Evolutionary conservation across 2,113 vertebrate species (phyloP), one percentile per base, ranked within the genome.

Genomic region (Tiliqua scincoides): DNA sequence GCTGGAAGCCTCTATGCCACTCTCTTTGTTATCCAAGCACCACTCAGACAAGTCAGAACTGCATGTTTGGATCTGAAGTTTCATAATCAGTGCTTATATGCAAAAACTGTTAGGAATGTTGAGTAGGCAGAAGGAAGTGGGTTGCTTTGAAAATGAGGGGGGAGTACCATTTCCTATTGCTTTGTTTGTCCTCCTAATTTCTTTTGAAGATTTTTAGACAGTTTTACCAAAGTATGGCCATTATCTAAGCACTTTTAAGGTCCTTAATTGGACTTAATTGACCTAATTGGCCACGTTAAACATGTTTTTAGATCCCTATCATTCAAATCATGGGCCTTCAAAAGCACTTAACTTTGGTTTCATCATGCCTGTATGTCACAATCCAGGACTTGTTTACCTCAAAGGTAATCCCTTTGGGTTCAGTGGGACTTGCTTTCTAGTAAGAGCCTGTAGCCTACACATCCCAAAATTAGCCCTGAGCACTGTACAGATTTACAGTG

Each of bases 61-160:
- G 77, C 59, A 11, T 82, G 23, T 79, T 74, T 73, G 70, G 14
- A 67, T 37, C 11, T 6, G 3, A 75, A 40, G 5, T 40, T 32
- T 68, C 72, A 32, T 27, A 5, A n/a, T 57, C 30, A 43, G 32
- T 68, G 1, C 82, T 80, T 2, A 9, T 21, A 59, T 21, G 0
- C 3, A 73, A 20, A 0, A 0, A 1, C 35, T 72, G 40, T 25
- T 10, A 0, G 52, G 43, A 77, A 25, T 27, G 11, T 5, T 18
- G 54, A 54, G 20, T 11, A 12, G 10, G 0, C 72, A 74, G 73
- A 3, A 5, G 0, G 0, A 79, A 61, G 27, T 67, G 18, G 3
- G 35, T 81, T 3, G 0, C 62, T 71, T n/a, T n/a, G n/a, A n/a
- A n/a, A n/a, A n/a, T n/a, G n/a, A n/a, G n/a, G n/a, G n/a, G n/a